A percentile compares a stretch with the other conserved stretches of the same genome.
These are phyloP conservation scores for Menidia beryllina DNA, from an alignment of 2,113 vertebrate genomes.

Conservation along the genomic window DNA sequence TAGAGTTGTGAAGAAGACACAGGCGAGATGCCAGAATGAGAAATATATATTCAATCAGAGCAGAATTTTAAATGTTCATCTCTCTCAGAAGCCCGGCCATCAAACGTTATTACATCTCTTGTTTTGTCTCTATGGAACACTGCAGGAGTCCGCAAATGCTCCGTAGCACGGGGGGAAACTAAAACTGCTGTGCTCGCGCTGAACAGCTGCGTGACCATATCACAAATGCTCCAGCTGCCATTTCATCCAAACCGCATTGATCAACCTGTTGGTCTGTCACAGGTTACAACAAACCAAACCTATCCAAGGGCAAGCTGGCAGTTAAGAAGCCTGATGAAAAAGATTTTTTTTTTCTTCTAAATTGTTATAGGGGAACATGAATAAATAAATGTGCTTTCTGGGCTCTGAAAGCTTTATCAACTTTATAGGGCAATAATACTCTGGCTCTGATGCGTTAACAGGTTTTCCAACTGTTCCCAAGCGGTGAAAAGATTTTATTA, in stretches of 20 bases:
- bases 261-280: background rate
- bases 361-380: background rate
- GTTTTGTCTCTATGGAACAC: background rate
- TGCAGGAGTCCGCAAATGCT: background rate
- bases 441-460: background rate
- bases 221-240: background rate
- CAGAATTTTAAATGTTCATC: background rate
- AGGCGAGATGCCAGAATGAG: background rate
- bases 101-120: background rate
- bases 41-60: background rate
- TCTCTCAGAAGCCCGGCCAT: background rate
- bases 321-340: too few relatives aligned
- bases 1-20: background rate
- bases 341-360: too few relatives aligned
- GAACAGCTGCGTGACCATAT: background rate
- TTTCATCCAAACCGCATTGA: background rate
- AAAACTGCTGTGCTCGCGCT: background rate
- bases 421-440: background rate
- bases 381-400: background rate
- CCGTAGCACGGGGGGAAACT: background rate
- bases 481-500: background rate
- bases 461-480: constrained; percentile 1
- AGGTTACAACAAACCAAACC: background rate
- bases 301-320: too few relatives aligned
- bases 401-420: background rate